Percentiles rank a stretch among this genome's conserved stretches.
phyloP scores from a whole-genome alignment of 2,113 vertebrate species.

The Pholis gunnellus region DNA sequence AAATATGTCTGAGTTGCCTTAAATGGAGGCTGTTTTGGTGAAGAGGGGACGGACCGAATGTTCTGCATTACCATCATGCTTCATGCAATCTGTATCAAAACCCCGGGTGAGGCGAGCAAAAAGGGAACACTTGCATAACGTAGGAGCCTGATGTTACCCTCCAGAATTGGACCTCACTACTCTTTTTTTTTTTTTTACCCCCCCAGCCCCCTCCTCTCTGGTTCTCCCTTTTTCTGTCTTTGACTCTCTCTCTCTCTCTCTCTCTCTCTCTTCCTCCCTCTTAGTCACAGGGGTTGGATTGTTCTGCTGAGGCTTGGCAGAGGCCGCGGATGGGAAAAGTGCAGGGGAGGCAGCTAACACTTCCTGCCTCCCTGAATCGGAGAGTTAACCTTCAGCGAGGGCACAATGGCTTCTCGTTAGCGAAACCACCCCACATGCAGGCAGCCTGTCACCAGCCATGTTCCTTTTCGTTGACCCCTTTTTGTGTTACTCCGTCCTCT shows the following conservation, averaged over 20 bases:
- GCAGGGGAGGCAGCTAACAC: conserved; percentile 77
- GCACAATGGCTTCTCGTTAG: conserved; percentile 78
- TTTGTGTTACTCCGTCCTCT: conserved; percentile 48
- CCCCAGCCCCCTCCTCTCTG: background rate
- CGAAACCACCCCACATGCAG: conserved; percentile 66
- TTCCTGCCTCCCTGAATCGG: conserved; percentile 79
- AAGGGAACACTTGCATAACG: conserved; percentile 78
- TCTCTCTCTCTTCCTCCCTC: conserved; percentile 19
- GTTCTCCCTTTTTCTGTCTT: conserved; percentile 48
- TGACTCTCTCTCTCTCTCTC: conserved; percentile 33
- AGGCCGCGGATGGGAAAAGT: conserved; percentile 78
- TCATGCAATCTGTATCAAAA: conserved; percentile 69
- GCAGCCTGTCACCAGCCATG: conserved; percentile 68
- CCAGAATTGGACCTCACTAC: conserved; percentile 58
- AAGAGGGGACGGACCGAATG: conserved; percentile 44
- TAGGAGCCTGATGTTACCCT: conserved; percentile 73
- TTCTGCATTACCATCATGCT: conserved; percentile 62
- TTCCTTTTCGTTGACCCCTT: conserved; percentile 67
- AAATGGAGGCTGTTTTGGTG: conserved; percentile 63
- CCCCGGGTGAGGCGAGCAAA: conserved; percentile 61
- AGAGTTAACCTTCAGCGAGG: conserved; percentile 80
- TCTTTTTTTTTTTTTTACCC: conserved; percentile 43
- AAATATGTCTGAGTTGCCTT: conserved; percentile 51
- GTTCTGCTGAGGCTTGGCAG: conserved; percentile 79
- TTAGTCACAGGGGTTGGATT: conserved; percentile 78